Evolutionary conservation across 64 coral and sea anemone genomes (phyloP), one percentile per base, ranked within the genome.

Genomic region (Cladopsammia gracilis): DNA sequence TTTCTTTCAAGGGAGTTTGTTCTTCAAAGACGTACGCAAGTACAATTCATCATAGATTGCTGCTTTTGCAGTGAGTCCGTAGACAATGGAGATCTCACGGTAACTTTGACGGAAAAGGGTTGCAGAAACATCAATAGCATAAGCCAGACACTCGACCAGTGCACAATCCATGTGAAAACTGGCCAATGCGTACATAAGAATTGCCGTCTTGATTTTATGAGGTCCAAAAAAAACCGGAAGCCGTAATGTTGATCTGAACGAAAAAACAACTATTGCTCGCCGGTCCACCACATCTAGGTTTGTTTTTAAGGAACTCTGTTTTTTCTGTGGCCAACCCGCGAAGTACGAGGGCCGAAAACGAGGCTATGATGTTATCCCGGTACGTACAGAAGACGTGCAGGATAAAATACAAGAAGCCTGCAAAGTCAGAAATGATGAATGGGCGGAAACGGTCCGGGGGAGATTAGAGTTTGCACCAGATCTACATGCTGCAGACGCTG

Each of bases 401-500:
- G n/a, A n/a, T n/a, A n/a, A n/a, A n/a, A n/a, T 83, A 57, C 4
- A 7, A 8, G 4, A 57, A 18, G 24, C 24, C 58, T 83, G 79
- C 58, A 83, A 83, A 60, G 58, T 6, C 4, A 57, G 79, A 83
- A 11, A 83, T 19, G 79, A 83, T 70, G 83, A 65, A 42, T 86
- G 61, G 83, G n/a, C n/a, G n/a, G n/a, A n/a, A n/a, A n/a, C n/a
- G n/a, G n/a, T n/a, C n/a, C n/a, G n/a, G n/a, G n/a, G 19, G 9
- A 65, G 83, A 53, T 5, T 86, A 70, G 83, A 86, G 48, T 46
- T 6, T 43, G 61, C 61, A 3, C 26, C 7, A 43, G 83, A 86
- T 69, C 46, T 86, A 59, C 83, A 86, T 70, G n/a, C n/a, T n/a
- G n/a, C n/a, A n/a, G n/a, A n/a, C n/a, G n/a, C n/a, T n/a, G n/a